These are phyloP conservation scores for Samia ricini DNA, from an alignment of 1,140 invertebrate genomes.

Conservation along the genomic window DNA sequence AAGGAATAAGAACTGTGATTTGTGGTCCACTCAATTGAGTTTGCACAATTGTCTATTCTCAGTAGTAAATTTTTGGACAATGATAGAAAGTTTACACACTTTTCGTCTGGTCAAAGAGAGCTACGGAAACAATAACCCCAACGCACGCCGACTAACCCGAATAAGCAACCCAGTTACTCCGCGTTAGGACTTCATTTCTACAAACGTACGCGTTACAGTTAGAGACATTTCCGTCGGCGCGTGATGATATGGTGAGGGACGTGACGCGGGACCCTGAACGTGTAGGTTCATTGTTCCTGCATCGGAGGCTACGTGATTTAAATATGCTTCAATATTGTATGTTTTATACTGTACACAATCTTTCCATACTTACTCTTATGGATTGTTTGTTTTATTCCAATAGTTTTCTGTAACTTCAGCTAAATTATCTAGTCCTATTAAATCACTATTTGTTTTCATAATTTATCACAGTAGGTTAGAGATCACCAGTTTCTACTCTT, in stretches of 20 bases:
- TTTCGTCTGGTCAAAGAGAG: neutral
- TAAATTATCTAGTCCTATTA: no score
- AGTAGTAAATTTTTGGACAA: no score
- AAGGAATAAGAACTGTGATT: no score
- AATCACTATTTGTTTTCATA: no score
- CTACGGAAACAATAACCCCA: neutral
- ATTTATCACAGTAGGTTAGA: no score
- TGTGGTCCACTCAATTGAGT: no score
- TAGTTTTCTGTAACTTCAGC: no score
- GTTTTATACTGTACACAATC: neutral
- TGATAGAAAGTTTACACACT: constrained; percentile 4
- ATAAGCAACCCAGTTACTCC: constrained; percentile 22
- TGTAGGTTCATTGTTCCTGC: constrained; percentile 3
- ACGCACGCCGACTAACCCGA: constrained; percentile 9
- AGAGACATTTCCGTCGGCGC: constrained; percentile 18
- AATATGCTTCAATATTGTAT: constrained; percentile 1
- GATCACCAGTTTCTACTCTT: no score
- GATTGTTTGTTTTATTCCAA: neutral
- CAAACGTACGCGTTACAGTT: constrained; percentile 20
- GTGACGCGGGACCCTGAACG: constrained; percentile 12
- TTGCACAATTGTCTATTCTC: no score
- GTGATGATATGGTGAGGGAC: constrained; percentile 17
- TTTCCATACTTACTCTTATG: neutral
- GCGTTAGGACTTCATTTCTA: constrained; percentile 10
- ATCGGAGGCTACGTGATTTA: constrained; percentile 7